These are phyloP conservation scores for Psilanteris sp. DNA, from an alignment of 1,140 invertebrate species.

Conservation along the genomic window DNA sequence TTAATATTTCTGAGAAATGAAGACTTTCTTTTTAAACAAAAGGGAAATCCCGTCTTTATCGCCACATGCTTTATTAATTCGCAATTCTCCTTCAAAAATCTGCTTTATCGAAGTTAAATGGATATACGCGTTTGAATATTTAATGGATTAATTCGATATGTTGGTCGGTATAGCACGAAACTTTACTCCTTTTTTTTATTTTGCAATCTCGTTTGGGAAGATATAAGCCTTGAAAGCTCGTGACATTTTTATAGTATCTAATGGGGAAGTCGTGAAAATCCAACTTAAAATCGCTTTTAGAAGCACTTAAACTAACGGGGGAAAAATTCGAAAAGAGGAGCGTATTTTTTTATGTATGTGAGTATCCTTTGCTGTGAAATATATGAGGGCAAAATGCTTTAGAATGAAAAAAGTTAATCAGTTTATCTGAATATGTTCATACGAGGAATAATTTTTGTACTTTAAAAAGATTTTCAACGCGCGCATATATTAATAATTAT, in stretches of 20 bases:
- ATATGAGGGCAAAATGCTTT: constrained; percentile 12
- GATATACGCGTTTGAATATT: constrained; percentile 8
- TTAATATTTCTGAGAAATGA: constrained; percentile 32
- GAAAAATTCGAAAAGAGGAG: constrained; percentile 30
- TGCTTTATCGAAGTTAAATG: background rate
- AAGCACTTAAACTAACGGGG: constrained; percentile 56
- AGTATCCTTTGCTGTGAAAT: constrained; percentile 30
- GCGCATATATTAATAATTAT: no score
- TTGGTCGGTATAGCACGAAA: constrained; percentile 17
- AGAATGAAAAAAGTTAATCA: constrained; percentile 33
- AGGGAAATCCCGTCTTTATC: background rate
- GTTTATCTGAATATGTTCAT: constrained; percentile 23
- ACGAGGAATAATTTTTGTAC: constrained; percentile 1
- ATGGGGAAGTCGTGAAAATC: constrained; percentile 58
- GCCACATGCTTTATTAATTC: constrained; percentile 1
- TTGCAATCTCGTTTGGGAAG: constrained; percentile 28
- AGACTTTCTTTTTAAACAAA: constrained; percentile 13
- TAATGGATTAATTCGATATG: constrained; percentile 42
- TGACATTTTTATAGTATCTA: constrained; percentile 62
- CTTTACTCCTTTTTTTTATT: no score
- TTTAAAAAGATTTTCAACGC: no score
- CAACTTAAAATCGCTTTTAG: constrained; percentile 62
- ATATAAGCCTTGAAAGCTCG: constrained; percentile 59
- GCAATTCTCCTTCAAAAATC: background rate
- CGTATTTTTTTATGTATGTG: constrained; percentile 29